A percentile compares a stretch with the other conserved stretches of the same genome.
Evolutionary conservation across 1,140 invertebrate species (phyloP).

Genomic region (Psix sp.): DNA sequence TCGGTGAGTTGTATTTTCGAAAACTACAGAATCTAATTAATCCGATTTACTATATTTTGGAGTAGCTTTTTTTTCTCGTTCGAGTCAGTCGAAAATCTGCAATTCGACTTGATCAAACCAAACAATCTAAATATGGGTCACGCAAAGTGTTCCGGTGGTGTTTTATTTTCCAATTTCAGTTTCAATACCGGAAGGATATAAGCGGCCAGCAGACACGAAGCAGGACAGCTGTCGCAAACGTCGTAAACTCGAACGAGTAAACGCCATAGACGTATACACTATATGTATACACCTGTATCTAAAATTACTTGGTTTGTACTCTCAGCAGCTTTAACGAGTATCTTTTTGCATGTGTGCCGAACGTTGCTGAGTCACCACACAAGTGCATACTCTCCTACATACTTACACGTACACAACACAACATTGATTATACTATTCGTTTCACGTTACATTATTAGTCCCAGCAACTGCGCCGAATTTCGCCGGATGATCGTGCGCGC

Average conservation of each 20-base stretch:
- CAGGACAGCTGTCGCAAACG: slow-evolving; percentile 55
- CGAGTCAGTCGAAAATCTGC: no score
- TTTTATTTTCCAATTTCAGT: slow-evolving; percentile 50
- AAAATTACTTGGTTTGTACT: slow-evolving; percentile 41
- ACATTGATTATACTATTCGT: no score
- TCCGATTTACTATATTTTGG: no score
- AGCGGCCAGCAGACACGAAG: slow-evolving; percentile 16
- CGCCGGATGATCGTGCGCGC: not conserved
- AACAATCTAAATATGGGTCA: slow-evolving; percentile 34
- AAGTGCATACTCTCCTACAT: no score
- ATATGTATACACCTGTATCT: slow-evolving; percentile 35
- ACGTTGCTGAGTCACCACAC: slow-evolving; percentile 8
- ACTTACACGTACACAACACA: not conserved
- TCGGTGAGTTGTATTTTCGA: no score
- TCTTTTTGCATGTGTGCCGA: slow-evolving; percentile 15
- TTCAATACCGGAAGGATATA: slow-evolving; percentile 19
- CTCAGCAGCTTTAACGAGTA: slow-evolving; percentile 24
- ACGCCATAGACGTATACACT: slow-evolving; percentile 33
- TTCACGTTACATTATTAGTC: slow-evolving; percentile 9
- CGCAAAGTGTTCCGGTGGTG: slow-evolving; percentile 13
- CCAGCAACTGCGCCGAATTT: slow-evolving; percentile 20
- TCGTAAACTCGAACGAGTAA: slow-evolving; percentile 55
- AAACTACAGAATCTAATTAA: no score
- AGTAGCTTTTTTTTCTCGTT: no score
- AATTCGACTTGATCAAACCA: not conserved